Base-by-base conservation (phyloP, 2,888 invertebrate genomes). In the Hydrotaea diabolus region DNA sequence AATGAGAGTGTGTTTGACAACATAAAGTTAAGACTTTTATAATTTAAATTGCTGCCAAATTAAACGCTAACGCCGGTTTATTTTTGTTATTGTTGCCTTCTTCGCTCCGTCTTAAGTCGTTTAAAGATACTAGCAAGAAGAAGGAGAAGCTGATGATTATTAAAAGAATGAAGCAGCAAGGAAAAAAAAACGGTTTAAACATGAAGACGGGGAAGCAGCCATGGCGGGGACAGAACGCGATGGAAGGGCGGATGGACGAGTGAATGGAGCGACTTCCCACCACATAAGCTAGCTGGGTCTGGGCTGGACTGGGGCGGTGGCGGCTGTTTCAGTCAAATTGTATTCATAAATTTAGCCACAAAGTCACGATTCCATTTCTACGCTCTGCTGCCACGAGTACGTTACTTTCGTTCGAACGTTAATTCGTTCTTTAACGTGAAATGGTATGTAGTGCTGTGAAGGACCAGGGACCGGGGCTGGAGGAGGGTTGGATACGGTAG, bases 301-400 rank as follows among this genome's bases (percentile, higher is more conserved):
- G 69, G 69, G 1, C 23, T 21, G 43, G 43, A 21, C 8, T 23
- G 43, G 39, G 21, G 43, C 66, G 62, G 57, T 9, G 21, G 39
- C 26, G 36, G 69, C 46, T 21, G 21, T 69, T 69, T 69, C 21
- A 15, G 23, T 46, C 69, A 73, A 74, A 71, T 69, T 77, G 55
- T 80, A 62, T 80, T 80, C 55, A 84, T 78, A 77, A 80, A 80
- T 80, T 84, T 66, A 72, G 75, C 81, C 71, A 78, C 64, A 84
- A 84, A 84, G 78, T 84, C 81, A 81, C 75, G 84, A 84, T 71
- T 78, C 46, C 55, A 17, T 69, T 80, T 78, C 71, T 55, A 19
- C 78, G 31, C 59, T 69, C 43, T 23, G 69, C 23, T 69, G 69
- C 69, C 69, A 69, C 39, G 69, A 69, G 43, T 43, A 69, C 69